A percentile compares a stretch with the other conserved stretches of the same genome.
These are phyloP conservation scores for Sebastes iracundus DNA, from an alignment of 2,797 vertebrate genomes.

Conservation along the genomic window DNA sequence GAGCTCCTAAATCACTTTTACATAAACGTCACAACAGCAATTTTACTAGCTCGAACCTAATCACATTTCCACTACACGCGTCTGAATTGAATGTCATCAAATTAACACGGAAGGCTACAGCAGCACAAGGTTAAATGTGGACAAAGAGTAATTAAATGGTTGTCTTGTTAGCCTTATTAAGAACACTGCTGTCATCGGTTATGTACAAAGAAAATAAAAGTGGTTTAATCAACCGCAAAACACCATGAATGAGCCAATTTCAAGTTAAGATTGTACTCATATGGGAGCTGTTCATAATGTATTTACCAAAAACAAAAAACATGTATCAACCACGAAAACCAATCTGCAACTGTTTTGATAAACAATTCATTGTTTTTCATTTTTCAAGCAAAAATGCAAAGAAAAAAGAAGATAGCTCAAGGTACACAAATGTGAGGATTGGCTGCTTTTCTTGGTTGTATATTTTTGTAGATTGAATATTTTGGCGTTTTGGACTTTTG, in stretches of 20 bases:
- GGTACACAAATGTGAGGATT: too few relatives aligned
- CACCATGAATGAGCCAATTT: not conserved
- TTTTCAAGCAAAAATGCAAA: too few relatives aligned
- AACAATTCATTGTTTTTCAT: not conserved
- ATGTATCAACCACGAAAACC: not conserved
- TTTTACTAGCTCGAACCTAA: too few relatives aligned
- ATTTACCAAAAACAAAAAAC: not conserved
- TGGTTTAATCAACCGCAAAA: not conserved
- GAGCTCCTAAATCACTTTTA: not conserved
- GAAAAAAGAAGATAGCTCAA: too few relatives aligned
- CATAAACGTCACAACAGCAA: not conserved
- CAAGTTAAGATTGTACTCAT: not conserved
- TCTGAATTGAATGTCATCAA: not conserved
- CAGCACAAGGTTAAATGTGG: not conserved
- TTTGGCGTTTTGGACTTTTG: too few relatives aligned
- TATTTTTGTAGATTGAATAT: too few relatives aligned
- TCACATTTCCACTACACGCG: not conserved
- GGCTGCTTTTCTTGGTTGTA: too few relatives aligned
- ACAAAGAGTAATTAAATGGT: not conserved
- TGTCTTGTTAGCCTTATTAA: not conserved
- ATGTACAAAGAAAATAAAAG: not conserved
- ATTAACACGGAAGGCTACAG: not conserved
- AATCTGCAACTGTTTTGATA: not conserved
- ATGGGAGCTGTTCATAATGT: not conserved
- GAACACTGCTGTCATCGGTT: not conserved